A percentile compares a stretch with the other conserved stretches of the same genome.
phyloP scores from a whole-genome alignment of 2,797 vertebrate species.

The Pelochelys cantorii region DNA sequence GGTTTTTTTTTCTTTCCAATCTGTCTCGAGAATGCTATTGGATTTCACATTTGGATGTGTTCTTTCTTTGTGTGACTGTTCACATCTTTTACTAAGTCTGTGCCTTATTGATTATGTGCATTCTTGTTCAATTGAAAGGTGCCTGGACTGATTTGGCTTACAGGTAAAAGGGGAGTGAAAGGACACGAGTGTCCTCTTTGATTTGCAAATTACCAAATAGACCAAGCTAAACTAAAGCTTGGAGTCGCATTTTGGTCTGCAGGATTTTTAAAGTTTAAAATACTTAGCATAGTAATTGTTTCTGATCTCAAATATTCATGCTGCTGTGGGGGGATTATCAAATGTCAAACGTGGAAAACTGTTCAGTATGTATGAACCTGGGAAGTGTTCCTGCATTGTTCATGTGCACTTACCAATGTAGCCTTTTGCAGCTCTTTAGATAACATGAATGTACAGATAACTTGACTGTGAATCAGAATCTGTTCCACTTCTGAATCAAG shows the following conservation, averaged over 20 bases:
- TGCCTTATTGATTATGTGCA: conserved; percentile 8
- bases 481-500: neutral
- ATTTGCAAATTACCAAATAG: conserved; percentile 61
- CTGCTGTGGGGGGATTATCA: neutral
- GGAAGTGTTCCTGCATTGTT: neutral
- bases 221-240: conserved; percentile 55
- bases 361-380: neutral
- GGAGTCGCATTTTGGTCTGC: conserved; percentile 57
- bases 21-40: neutral
- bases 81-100: neutral
- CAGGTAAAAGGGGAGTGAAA: neutral
- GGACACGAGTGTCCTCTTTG: conserved; percentile 46
- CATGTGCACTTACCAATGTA: neutral
- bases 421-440: fast-evolving
- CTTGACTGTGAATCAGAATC: neutral
- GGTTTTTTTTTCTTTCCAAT: neutral
- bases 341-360: neutral
- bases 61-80: neutral
- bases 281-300: neutral
- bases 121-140: conserved; percentile 44
- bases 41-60: conserved; percentile 3
- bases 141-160: conserved; percentile 49
- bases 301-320: neutral
- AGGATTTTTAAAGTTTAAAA: conserved; percentile 36
- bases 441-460: neutral